phyloP scores from a whole-genome alignment of 2,888 invertebrate species.

The Rhagonycha fulva region DNA sequence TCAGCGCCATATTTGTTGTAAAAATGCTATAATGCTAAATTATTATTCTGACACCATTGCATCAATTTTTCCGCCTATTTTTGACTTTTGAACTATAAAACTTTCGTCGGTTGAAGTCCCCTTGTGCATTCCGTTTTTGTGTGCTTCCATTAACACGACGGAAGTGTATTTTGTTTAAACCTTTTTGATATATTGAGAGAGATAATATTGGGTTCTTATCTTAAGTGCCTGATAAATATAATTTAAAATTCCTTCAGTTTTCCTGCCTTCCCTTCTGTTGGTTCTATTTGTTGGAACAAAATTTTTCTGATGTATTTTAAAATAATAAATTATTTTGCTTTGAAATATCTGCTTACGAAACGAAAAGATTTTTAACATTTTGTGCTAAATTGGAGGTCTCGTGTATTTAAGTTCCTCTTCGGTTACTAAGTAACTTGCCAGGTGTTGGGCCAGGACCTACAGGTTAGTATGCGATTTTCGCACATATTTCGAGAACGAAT shows the following conservation, averaged over 20 bases:
- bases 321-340: no score
- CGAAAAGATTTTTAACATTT: not conserved
- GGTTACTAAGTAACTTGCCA: not conserved
- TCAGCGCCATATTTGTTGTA: not conserved
- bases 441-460: conserved; percentile 17
- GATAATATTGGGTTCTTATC: not conserved
- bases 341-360: no score
- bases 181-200: not conserved
- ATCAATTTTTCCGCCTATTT: no score
- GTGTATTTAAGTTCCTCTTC: not conserved
- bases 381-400: not conserved
- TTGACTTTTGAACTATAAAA: not conserved
- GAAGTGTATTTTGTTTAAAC: not conserved
- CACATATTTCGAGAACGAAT: conserved; percentile 15
- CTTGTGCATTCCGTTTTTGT: not conserved
- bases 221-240: not conserved
- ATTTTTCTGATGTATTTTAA: not conserved
- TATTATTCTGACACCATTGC: no score
- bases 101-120: not conserved
- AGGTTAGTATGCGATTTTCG: conserved; percentile 24
- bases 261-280: not conserved
- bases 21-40: not conserved
- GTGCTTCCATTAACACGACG: not conserved
- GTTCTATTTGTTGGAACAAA: not conserved
- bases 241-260: not conserved